Evolutionary conservation across 2,113 vertebrate species (phyloP), one percentile per base, ranked within the genome.

Genomic region (Rhynchopsitta pachyrhyncha): DNA sequence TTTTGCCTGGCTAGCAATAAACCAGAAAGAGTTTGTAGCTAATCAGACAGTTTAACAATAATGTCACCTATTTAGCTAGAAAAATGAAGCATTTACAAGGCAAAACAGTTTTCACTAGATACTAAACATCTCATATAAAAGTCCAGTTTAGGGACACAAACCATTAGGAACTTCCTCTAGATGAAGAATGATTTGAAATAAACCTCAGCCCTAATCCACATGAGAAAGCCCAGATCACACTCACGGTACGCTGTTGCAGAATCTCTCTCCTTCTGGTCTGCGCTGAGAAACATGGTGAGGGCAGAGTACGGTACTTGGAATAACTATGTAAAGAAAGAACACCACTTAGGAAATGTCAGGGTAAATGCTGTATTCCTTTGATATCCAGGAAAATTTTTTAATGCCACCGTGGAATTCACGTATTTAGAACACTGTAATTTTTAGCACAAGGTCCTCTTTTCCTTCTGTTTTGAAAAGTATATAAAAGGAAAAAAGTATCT

Each of bases 211-310:
- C 33, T 41, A 52, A 13, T 64, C 13, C 62, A 78, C 75, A 41
- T 4, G 35, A 92, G 63, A 82, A 82, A 86, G 39, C 42, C 53
- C 74, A 62, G 62, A 37, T 92, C 79, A 94, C 60, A 98, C 97
- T 98, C 98, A 99, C 99, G 95, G 96, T 99, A 99, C 1, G 99
- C 99, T 1, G 99, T 99, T 96, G 98, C 99, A 7, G 99, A 99
- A 97, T 99, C 99, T 95, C 99, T 97, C 62, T 99, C 99, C 93
- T 94, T 98, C 96, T 99, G 99, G 88, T 98, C 98, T 7, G 98
- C 98, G 90, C 98, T 99, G 96, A 99, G 98, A 93, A 99, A 99
- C 99, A 99, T 99, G 96, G 99, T 99, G 95, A 99, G 99, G 24
- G 99, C 99, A 7, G 99, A 98, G 94, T 99, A 99, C 60, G 99